phyloP scores from a whole-genome alignment of 2,797 vertebrate species.

The Ambastaia sidthimunki region DNA sequence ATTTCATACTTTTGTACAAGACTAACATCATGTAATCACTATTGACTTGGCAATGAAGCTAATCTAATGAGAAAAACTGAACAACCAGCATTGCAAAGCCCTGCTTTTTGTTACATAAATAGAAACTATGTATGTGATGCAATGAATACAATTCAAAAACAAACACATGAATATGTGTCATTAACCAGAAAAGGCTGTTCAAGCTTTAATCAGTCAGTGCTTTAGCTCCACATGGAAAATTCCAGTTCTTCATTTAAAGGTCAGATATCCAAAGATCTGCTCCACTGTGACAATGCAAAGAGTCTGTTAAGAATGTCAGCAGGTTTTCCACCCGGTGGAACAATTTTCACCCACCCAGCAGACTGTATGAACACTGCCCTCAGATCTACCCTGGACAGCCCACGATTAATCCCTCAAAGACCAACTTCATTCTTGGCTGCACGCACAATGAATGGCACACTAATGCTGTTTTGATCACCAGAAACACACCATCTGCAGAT shows the following conservation, averaged over 20 bases:
- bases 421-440: constrained; percentile 43
- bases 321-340: constrained; percentile 58
- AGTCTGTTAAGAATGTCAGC: constrained; percentile 55
- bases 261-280: constrained; percentile 42
- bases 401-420: constrained; percentile 53
- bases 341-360: constrained; percentile 50
- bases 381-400: constrained; percentile 48
- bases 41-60: constrained; percentile 19
- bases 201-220: not conserved
- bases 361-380: constrained; percentile 38
- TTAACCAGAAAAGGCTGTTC: not conserved
- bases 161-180: not conserved
- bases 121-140: not conserved
- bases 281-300: constrained; percentile 56
- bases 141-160: not conserved
- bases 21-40: constrained; percentile 22
- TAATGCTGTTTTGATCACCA: constrained; percentile 3
- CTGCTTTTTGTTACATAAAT: not conserved
- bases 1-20: constrained; percentile 28
- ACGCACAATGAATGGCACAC: constrained; percentile 23
- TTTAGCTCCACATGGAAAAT: constrained; percentile 46
- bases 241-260: constrained; percentile 32
- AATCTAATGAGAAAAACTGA: not conserved
- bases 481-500: not conserved
- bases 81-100: not conserved